Percentiles rank a stretch among this genome's conserved stretches.
Conservation (phyloP, 2,888 invertebrate species). For the Romanomermis culicivorax region DNA sequence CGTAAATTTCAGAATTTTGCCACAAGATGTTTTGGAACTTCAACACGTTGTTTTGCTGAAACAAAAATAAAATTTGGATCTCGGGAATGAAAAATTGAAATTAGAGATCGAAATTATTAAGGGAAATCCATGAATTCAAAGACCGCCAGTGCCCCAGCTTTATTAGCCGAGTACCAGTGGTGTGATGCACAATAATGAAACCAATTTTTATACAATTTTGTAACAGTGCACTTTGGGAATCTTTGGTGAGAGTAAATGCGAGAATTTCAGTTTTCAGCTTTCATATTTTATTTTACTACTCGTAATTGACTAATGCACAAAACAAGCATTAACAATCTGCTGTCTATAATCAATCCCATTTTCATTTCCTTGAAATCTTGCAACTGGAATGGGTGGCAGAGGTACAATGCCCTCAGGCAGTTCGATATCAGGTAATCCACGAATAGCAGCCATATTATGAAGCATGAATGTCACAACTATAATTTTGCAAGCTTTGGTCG, state of each 20-base stretch:
- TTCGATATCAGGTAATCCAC: background rate
- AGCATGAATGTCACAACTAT: constrained; percentile 4
- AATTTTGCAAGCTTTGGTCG: background rate
- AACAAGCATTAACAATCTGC: background rate
- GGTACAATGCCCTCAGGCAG: background rate
- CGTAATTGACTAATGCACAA: background rate
- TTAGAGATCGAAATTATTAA: background rate
- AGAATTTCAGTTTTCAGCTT: too few species aligned
- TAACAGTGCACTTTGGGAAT: background rate
- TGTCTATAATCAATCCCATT: background rate
- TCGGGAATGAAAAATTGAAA: background rate
- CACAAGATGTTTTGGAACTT: background rate
- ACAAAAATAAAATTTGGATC: background rate
- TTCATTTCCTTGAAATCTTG: background rate
- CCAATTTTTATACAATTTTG: background rate
- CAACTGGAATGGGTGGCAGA: background rate
- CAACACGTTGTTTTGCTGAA: background rate
- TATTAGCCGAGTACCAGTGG: background rate
- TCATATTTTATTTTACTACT: too few species aligned
- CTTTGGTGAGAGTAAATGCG: too few species aligned
- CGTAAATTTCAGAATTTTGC: too few species aligned
- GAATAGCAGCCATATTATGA: constrained; percentile 3
- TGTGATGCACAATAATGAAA: background rate
- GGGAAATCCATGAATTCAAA: background rate
- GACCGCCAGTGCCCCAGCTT: background rate